Percentiles rank a stretch among this genome's conserved stretches.
Evolutionary conservation across 1,140 invertebrate genomes (phyloP).

Genomic region (Brachionus koreanus): DNA sequence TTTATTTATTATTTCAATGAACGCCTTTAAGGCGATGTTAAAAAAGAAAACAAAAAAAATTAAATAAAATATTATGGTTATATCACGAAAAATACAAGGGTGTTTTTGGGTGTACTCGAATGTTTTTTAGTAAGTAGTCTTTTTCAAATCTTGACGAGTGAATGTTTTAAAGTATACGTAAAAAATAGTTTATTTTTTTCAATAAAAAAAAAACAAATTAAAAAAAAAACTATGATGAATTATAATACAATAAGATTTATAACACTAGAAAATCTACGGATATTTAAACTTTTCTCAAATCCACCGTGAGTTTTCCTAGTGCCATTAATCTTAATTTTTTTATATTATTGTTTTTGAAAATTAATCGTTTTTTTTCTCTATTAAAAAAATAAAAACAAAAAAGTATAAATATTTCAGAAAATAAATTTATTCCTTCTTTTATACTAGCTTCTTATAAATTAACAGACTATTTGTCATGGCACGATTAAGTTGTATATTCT

Average conservation of each 20-base stretch:
- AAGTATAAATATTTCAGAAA: not conserved
- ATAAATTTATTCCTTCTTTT: not conserved
- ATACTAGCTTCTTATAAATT: not conserved
- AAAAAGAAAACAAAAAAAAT: too few species aligned
- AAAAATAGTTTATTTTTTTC: too few species aligned
- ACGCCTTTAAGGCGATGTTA: too few species aligned
- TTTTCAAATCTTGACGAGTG: too few species aligned
- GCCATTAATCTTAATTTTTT: conserved; percentile 22
- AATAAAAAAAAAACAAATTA: too few species aligned
- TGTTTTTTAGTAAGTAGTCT: too few species aligned
- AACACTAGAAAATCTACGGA: conserved; percentile 43
- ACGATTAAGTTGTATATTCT: not conserved
- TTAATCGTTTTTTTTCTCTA: not conserved
- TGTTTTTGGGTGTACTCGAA: too few species aligned
- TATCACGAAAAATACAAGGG: too few species aligned
- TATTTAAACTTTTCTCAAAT: not conserved
- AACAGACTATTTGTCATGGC: not conserved
- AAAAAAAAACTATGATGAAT: not conserved
- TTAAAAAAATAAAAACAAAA: not conserved
- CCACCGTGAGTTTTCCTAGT: conserved; percentile 43
- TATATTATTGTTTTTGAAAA: not conserved
- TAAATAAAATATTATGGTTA: too few species aligned
- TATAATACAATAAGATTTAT: conserved; percentile 24
- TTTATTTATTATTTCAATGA: too few species aligned
- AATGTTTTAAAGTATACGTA: too few species aligned